These are phyloP conservation scores for Platorchestia sp. DNA, from an alignment of 1,140 invertebrate species.

Conservation along the genomic window DNA sequence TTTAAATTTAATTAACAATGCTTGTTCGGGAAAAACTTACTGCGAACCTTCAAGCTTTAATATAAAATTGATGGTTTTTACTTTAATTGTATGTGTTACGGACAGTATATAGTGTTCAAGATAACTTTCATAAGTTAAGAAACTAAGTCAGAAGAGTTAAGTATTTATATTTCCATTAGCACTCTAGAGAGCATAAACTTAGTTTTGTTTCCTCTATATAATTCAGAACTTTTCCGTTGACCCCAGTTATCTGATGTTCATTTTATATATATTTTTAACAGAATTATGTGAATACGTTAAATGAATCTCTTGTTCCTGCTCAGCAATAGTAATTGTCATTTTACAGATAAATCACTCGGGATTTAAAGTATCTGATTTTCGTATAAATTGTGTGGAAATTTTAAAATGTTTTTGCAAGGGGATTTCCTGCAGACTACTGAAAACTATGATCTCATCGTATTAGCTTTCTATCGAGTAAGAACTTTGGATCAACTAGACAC, in stretches of 20 bases:
- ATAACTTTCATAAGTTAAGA: background rate
- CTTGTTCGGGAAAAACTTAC: background rate
- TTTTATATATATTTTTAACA: background rate
- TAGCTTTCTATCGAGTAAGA: background rate
- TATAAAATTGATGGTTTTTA: background rate
- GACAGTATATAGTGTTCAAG: background rate
- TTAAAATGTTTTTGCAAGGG: background rate
- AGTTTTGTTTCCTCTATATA: background rate
- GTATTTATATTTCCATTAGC: background rate
- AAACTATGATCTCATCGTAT: background rate
- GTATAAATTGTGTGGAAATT: background rate
- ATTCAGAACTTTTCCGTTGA: background rate
- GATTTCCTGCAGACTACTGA: background rate
- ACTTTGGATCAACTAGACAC: background rate
- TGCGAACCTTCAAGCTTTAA: background rate
- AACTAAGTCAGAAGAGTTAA: background rate
- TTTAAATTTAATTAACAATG: background rate
- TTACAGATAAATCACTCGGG: background rate
- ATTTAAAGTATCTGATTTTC: background rate
- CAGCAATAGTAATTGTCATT: background rate
- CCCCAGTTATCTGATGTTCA: background rate
- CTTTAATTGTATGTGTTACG: background rate
- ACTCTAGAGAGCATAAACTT: background rate
- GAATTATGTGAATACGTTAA: background rate
- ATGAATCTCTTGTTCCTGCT: background rate